Base-by-base conservation (phyloP, 2,797 vertebrate species). In the Bradypodion ventrale region DNA sequence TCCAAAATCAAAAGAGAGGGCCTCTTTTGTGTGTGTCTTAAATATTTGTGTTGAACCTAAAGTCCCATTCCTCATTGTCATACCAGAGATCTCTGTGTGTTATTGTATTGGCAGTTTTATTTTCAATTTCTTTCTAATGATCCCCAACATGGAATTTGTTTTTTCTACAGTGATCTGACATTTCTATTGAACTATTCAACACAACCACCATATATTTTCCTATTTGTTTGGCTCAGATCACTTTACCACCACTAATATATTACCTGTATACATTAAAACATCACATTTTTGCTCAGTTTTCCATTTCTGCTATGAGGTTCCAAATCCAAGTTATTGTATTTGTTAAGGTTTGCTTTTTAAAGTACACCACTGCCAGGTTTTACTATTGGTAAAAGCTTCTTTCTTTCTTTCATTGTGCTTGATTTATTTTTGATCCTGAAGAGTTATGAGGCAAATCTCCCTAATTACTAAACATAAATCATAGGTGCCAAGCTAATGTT, bases 391-490 rank as follows among this genome's bases (percentile, higher is more conserved):
- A 1, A 35, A 59, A 77, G 88, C n/a, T 84, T 23, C 80, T 89
- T 89, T 52, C 63, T 70, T 75, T 62, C 65, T n/a, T n/a, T n/a
- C n/a, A 35, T 72, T 86, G 83, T 87, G 86, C 44, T 80, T 85
- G 82, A 85, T 80, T 27, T 56, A 73, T 80, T 88, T 88, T 83
- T 88, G 82, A 85, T 90, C 80, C 49, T 68, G 49, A 84, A 42
- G 27, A 87, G 83, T 89, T 89, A 86, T 82, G 80, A 90, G 32
- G 2, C 27, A 79, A 92, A 87, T 86, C 56, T 86, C 59, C 62
- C 60, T 81, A 66, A 74, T 76, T 79, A 75, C 65, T 46, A 83
- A 75, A 85, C 75, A 84, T 68, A 92, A 93, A 92, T 78, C 5
- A 2, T 0, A 74, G 69, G 76, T 66, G 78, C 86, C 83, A 62